A percentile compares a stretch with the other conserved stretches of the same genome.
Conservation (phyloP, 1,140 invertebrate genomes). For the Trachymyrmex cornetzi region DNA sequence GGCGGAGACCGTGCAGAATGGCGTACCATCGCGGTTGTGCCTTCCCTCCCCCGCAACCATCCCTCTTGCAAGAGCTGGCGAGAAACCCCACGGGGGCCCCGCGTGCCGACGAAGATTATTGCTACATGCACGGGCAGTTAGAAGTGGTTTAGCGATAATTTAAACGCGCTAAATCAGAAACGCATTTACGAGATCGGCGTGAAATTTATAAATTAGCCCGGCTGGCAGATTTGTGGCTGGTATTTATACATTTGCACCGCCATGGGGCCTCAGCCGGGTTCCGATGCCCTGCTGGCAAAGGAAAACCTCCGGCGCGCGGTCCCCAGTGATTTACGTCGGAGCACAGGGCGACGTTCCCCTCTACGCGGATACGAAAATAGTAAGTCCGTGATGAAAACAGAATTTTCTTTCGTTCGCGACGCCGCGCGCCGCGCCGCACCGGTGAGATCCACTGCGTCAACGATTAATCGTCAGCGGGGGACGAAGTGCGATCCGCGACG, state of each 20-base stretch:
- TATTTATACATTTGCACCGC: slow-evolving; percentile 80
- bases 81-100: slow-evolving; percentile 32
- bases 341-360: slow-evolving; percentile 48
- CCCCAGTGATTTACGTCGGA: slow-evolving; percentile 79
- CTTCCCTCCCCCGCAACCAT: background rate
- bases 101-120: slow-evolving; percentile 70
- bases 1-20: slow-evolving; percentile 38
- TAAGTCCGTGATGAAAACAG: slow-evolving; percentile 60
- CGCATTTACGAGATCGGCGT: slow-evolving; percentile 82
- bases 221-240: slow-evolving; percentile 83
- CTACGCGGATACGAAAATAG: slow-evolving; percentile 18
- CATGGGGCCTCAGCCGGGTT: slow-evolving; percentile 70
- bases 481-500: background rate
- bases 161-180: slow-evolving; percentile 84
- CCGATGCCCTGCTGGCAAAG: slow-evolving; percentile 76
- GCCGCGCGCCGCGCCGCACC: background rate
- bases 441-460: background rate
- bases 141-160: slow-evolving; percentile 84
- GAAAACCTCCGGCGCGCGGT: slow-evolving; percentile 69
- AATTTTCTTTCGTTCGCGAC: slow-evolving; percentile 61
- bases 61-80: slow-evolving; percentile 6
- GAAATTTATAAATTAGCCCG: slow-evolving; percentile 84
- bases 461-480: slow-evolving; percentile 54
- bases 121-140: slow-evolving; percentile 74
- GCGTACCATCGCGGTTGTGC: background rate